Conservation (phyloP, 1,140 invertebrate species). For the Brevipalpus yothersi region DNA sequence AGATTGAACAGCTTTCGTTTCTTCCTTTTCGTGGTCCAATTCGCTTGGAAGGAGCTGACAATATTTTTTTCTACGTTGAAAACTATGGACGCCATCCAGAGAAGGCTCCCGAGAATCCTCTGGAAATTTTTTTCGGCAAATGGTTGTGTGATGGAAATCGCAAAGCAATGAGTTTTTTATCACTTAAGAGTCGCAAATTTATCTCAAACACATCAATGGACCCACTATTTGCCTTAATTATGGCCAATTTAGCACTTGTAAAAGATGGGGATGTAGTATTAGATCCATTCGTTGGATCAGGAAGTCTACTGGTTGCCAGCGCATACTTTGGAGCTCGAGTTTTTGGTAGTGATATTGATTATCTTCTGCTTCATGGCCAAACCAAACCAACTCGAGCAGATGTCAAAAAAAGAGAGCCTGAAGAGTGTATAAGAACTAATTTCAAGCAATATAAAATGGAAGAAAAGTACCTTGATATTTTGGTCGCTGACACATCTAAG, state of each 20-base stretch:
- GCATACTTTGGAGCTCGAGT: slow-evolving; percentile 74
- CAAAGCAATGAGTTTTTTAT: slow-evolving; percentile 45
- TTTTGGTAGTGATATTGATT: slow-evolving; percentile 78
- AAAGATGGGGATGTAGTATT: slow-evolving; percentile 43
- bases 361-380: slow-evolving; percentile 59
- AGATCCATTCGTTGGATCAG: slow-evolving; percentile 81
- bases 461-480: slow-evolving; percentile 51
- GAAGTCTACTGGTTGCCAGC: slow-evolving; percentile 66
- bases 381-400: slow-evolving; percentile 23
- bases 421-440: slow-evolving; percentile 63
- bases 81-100: slow-evolving; percentile 58
- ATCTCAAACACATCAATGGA: slow-evolving; percentile 97
- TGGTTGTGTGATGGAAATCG: slow-evolving; percentile 55
- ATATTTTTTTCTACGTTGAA: slow-evolving; percentile 51
- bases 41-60: slow-evolving; percentile 53
- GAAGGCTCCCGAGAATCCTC: slow-evolving; percentile 38
- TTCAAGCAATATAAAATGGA: slow-evolving; percentile 57
- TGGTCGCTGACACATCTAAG: slow-evolving; percentile 66
- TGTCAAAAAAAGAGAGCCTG: slow-evolving; percentile 37
- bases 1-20: slow-evolving; percentile 58
- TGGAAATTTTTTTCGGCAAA: slow-evolving; percentile 54
- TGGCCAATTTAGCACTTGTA: slow-evolving; percentile 75
- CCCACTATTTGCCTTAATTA: slow-evolving; percentile 62
- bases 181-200: slow-evolving; percentile 67
- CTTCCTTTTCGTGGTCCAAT: slow-evolving; percentile 52